Evolutionary conservation across 2,888 invertebrate genomes (phyloP), one percentile per base, ranked within the genome.

Genomic region (Charanyca ferruginea): DNA sequence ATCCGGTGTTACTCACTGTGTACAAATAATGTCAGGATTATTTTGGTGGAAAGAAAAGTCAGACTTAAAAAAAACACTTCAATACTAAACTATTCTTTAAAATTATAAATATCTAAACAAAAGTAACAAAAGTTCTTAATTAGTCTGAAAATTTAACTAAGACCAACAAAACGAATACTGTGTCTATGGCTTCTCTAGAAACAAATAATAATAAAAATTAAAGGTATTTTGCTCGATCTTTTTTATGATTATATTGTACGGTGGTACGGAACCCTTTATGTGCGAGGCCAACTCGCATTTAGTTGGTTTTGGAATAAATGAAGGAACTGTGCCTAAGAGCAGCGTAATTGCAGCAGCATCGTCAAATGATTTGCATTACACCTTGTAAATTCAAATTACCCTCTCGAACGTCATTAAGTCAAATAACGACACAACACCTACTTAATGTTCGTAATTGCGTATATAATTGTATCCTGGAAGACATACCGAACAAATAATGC

Each of bases 1-100:
- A 93, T 76, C 67, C 65, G 48, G 58, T 77, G 73, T 80, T 80
- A 75, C 80, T 68, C 65, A 73, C 77, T 22, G 42, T 51, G 55
- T 64, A 58, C 47, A 49, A 73, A 73, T 64, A 77, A 72, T 79
- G 74, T 71, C 79, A 75, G 66, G 64, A 79, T 72, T 68, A 76
- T 69, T 73, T 69, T 51, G 66, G 64, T 70, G 42, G 64, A 38
- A 38, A 32, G 2, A 16, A 70, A n/a, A n/a, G n/a, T n/a, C n/a
- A n/a, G n/a, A n/a, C n/a, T n/a, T n/a, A 5, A 28, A 28, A 28
- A 28, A 28, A 28, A 5, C 28, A 28, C 5, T 28, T 7, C 28
- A 3, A 28, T 28, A 28, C 28, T 2, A 28, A 28, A 28, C 1
- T 28, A 28, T 2, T n/a, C n/a, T n/a, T n/a, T n/a, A n/a, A n/a